These are phyloP conservation scores for Zaprionus taronus DNA, from an alignment of 1,140 invertebrate species.

Conservation along the genomic window DNA sequence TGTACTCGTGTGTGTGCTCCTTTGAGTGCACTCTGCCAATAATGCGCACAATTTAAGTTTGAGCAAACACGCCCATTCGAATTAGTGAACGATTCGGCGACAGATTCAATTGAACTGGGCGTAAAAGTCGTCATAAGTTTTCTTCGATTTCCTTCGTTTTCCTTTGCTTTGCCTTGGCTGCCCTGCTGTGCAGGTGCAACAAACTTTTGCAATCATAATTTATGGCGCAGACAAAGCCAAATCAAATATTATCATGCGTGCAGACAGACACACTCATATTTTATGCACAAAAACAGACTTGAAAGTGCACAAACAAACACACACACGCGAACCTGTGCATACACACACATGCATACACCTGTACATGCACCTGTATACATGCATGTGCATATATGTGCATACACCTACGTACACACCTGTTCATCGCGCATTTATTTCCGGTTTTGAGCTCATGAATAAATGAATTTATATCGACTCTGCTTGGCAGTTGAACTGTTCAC, in stretches of 20 bases:
- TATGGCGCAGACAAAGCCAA: slow-evolving; percentile 42
- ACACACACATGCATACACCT: background rate
- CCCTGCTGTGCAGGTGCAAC: slow-evolving; percentile 14
- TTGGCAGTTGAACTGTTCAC: slow-evolving; percentile 60
- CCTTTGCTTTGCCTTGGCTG: background rate
- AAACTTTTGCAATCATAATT: slow-evolving; percentile 53
- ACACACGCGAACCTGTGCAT: slow-evolving; percentile 10
- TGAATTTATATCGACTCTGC: slow-evolving; percentile 78
- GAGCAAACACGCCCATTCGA: slow-evolving; percentile 61
- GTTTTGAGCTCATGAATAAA: slow-evolving; percentile 78
- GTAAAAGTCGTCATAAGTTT: slow-evolving; percentile 17
- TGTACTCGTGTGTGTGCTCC: slow-evolving; percentile 12
- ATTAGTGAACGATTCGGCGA: slow-evolving; percentile 40
- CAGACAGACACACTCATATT: slow-evolving; percentile 47
- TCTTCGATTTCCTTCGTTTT: background rate
- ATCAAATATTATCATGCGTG: slow-evolving; percentile 53
- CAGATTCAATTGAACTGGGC: slow-evolving; percentile 43
- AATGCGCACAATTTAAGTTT: slow-evolving; percentile 81
- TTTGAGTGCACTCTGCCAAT: slow-evolving; percentile 80
- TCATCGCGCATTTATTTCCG: slow-evolving; percentile 69
- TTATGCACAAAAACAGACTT: slow-evolving; percentile 47
- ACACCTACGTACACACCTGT: slow-evolving; percentile 30
- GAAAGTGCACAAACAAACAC: slow-evolving; percentile 28
- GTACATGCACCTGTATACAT: slow-evolving; percentile 37
- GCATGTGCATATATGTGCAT: background rate